A percentile compares a stretch with the other conserved stretches of the same genome.
Evolutionary conservation across 2,888 invertebrate genomes (phyloP).

Genomic region (Parnassius smintheus): DNA sequence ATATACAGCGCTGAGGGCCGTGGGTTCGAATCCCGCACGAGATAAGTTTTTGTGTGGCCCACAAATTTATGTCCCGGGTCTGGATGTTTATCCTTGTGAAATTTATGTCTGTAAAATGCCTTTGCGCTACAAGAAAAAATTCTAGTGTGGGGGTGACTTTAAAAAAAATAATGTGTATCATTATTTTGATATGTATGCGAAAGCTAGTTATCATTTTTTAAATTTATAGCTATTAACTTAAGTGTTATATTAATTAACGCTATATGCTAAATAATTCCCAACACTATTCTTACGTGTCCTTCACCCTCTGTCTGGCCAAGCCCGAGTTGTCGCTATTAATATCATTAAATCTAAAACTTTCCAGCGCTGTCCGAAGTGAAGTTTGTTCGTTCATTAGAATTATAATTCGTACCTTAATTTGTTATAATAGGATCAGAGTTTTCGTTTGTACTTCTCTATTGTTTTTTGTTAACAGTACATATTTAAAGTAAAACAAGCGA

Average conservation of each 20-base stretch:
- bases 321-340: constrained; percentile 18
- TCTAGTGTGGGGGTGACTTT: no score
- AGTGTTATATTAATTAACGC: not conserved
- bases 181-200: not conserved
- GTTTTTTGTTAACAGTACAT: not conserved
- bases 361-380: not conserved
- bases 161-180: no score
- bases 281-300: not conserved
- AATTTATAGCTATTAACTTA: not conserved
- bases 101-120: no score
- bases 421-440: not conserved
- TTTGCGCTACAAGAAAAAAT: no score
- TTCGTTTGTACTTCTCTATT: not conserved
- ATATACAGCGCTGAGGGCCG: no score
- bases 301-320: not conserved
- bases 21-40: no score
- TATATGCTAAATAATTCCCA: not conserved
- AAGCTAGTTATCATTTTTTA: not conserved
- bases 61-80: no score
- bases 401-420: constrained; percentile 1
- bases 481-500: not conserved
- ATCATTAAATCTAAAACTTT: constrained; percentile 17
- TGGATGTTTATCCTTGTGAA: no score
- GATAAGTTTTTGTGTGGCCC: no score
- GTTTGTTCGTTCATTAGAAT: constrained; percentile 3